These are phyloP conservation scores for Cheilosia vulpina DNA, from an alignment of 2,888 invertebrate species.

Conservation along the genomic window DNA sequence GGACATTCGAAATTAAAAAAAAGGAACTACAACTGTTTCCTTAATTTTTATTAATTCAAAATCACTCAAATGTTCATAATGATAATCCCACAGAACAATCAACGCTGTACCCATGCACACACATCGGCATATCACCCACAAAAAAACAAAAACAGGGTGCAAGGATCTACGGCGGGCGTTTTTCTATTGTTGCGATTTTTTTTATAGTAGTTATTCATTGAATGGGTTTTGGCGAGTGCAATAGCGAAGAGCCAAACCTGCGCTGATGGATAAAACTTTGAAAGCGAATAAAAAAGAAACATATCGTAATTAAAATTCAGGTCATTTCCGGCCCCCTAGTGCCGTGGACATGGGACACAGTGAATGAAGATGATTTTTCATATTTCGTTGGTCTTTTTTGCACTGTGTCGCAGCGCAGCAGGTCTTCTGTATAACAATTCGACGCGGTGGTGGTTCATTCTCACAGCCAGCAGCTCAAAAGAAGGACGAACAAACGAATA, in stretches of 20 bases:
- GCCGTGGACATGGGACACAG: neutral
- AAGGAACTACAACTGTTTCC: slow-evolving; percentile 80
- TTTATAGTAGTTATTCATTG: neutral
- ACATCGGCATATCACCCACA: slow-evolving; percentile 47
- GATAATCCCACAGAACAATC: slow-evolving; percentile 80
- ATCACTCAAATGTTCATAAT: slow-evolving; percentile 82
- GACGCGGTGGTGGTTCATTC: slow-evolving; percentile 8
- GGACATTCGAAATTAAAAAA: slow-evolving; percentile 63
- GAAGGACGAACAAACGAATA: slow-evolving; percentile 46
- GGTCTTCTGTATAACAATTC: neutral
- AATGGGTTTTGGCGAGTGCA: slow-evolving; percentile 14
- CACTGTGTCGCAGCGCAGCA: neutral
- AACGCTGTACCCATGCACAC: slow-evolving; percentile 44
- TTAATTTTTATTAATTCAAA: slow-evolving; percentile 81
- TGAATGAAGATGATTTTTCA: slow-evolving; percentile 18
- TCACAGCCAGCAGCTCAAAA: slow-evolving; percentile 9
- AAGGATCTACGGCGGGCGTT: slow-evolving; percentile 41
- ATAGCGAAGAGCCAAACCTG: neutral
- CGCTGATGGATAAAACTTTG: neutral
- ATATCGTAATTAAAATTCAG: slow-evolving; percentile 63
- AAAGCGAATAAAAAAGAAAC: slow-evolving; percentile 2
- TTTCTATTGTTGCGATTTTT: slow-evolving; percentile 32
- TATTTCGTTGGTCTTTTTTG: slow-evolving; percentile 44
- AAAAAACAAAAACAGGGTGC: slow-evolving; percentile 35
- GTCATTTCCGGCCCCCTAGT: slow-evolving; percentile 44